Evolutionary conservation across 2,888 invertebrate genomes (phyloP), one percentile per base, ranked within the genome.

Genomic region (Drosophila colorata): DNA sequence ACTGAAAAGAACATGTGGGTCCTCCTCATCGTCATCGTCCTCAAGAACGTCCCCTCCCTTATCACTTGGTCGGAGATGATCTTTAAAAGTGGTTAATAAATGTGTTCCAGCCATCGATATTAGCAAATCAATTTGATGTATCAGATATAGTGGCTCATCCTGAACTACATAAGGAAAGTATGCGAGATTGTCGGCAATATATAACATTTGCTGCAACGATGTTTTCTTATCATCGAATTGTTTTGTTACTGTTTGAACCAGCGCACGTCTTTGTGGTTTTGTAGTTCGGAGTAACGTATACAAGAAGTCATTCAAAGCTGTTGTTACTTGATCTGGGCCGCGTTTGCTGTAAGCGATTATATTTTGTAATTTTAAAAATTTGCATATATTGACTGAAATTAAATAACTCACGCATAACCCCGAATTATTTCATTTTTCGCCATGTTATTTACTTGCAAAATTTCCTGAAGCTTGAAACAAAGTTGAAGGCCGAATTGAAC

Each of bases 131-230:
- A 99, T 98, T 93, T 98, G 98, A 93, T 99, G 98, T 90, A 99
- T 98, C 78, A 99, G 97, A 93, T 98, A 99, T 61, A 99, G 93
- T 16, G 99, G 98, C 93, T 99, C 99, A 93, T 99, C 99, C 93
- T 98, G 97, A 82, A 97, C 97, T 93, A 96, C 97, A 93, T 97
- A 99, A 69, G 99, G 98, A 93, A 99, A 99, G 93, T 98, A 99
- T 69, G 99, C 98, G 92, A 99, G 94, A 94, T 99, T 99, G 93
- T 99, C 99, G 25, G 98, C 98, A 92, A 96, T 95, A 93, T 98
- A 99, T 90, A 99, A 93, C 96, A 99, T 97, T 93, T 99, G 98
- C 80, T 96, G 96, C 89, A 99, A 93, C 78, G 96, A 96, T 35
- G 97, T 96, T 92, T 96, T 97, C 94, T 96, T 95, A 91, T 98